Conservation (phyloP, 2,113 vertebrate species). For the Progne subis region DNA sequence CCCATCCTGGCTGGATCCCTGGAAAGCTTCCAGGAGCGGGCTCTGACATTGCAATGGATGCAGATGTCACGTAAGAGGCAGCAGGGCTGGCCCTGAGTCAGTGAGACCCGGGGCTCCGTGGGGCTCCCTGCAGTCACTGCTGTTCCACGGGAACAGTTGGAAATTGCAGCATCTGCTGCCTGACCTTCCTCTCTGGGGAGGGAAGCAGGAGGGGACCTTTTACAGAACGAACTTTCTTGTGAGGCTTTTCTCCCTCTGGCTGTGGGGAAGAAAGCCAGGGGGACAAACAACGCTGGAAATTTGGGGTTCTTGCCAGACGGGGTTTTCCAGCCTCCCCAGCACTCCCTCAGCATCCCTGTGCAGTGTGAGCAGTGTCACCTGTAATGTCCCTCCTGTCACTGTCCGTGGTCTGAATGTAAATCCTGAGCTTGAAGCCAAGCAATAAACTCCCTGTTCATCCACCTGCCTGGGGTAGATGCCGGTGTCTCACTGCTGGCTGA, state of each 20-base stretch:
- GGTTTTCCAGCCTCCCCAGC: neutral
- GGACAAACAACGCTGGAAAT: neutral
- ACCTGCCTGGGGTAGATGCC: fast-evolving
- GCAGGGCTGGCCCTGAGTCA: neutral
- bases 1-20: fast-evolving
- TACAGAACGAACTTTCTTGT: neutral
- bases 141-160: neutral
- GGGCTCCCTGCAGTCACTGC: neutral
- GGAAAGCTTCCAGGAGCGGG: neutral
- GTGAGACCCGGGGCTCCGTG: neutral
- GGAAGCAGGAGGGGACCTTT: neutral
- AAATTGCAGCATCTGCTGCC: neutral
- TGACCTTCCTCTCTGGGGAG: neutral
- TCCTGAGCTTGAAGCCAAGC: neutral
- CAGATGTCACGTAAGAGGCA: neutral
- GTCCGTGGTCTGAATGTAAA: fast-evolving
- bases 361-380: neutral
- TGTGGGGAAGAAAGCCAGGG: neutral
- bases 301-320: neutral
- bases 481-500: neutral
- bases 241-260: neutral
- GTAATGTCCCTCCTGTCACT: fast-evolving
- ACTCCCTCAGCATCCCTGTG: neutral
- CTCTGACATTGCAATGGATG: neutral
- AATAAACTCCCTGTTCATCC: neutral